Base-by-base conservation (phyloP, 2,113 vertebrate species). In the Ameiurus melas region DNA sequence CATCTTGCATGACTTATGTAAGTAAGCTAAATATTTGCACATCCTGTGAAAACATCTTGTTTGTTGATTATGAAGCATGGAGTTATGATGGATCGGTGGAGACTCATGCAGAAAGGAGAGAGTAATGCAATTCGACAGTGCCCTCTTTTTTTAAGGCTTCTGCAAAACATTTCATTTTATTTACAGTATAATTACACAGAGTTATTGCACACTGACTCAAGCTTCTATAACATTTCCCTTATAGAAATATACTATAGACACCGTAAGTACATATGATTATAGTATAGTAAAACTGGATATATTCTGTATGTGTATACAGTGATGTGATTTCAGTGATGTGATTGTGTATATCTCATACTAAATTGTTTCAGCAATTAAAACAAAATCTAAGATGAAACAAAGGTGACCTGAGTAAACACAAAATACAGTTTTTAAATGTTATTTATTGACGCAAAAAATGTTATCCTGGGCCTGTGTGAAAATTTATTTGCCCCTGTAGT, bases 11-110 rank as follows among this genome's bases (percentile, higher is more conserved):
- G 87, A 88, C 92, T 95, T 94, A 91, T 94, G 91, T 92, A 95
- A 95, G 92, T 90, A 93, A 85, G 87, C 93, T 92, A 91, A 95
- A 95, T 94, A 95, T 95, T 95, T 93, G 92, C 83, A 16, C 81
- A 66, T 88, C 83, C 47, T 91, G 90, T 91, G 75, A 92, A 94
- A 95, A 93, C 88, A 92, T 87, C 90, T 94, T 90, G 94, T 89
- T 93, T 88, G 91, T 92, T 93, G 89, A 87, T 90, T 86, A 88
- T 86, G 85, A 90, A 91, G 85, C 81, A 58, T 73, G 84, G 86
- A 86, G 89, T 92, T 91, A 91, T 91, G 89, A 85, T 82, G 90
- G 89, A 92, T 94, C 92, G 92, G 90, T 90, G 73, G 87, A 53
- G 39, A 55, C 20, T 17, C 75, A 30, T 25, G 64, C 79, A 79